Percentiles rank a stretch among this genome's conserved stretches.
Conservation (phyloP, 2,113 vertebrate genomes). For the Pluvialis apricaria region DNA sequence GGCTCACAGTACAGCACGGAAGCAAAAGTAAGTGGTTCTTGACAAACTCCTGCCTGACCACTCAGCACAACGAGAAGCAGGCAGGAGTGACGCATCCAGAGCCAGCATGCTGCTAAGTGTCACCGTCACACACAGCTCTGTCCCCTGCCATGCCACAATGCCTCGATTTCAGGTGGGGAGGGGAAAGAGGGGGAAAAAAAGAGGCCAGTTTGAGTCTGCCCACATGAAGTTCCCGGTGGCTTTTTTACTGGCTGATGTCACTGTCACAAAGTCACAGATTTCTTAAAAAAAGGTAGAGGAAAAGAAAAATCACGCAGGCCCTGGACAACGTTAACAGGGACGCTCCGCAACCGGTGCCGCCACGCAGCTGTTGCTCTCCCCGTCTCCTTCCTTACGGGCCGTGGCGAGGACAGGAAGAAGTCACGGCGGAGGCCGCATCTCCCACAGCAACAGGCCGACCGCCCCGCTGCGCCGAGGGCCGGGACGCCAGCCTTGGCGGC, state of each 20-base stretch:
- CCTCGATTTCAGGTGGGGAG: neutral
- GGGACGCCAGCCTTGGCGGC: neutral
- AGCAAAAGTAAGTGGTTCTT: neutral
- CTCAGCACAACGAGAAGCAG: neutral
- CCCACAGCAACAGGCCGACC: neutral
- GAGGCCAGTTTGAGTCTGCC: neutral
- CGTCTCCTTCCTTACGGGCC: neutral
- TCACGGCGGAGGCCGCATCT: neutral
- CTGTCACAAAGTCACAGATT: neutral
- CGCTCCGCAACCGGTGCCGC: neutral
- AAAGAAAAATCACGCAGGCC: neutral
- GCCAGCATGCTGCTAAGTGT: neutral
- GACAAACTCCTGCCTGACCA: neutral
- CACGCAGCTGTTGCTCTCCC: neutral
- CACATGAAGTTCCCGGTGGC: neutral
- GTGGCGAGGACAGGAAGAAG: neutral
- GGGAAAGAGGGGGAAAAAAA: neutral
- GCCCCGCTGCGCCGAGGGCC: neutral
- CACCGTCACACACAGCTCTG: neutral
- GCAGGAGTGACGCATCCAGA: rapidly evolving
- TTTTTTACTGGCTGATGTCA: neutral
- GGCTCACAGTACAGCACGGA: rapidly evolving
- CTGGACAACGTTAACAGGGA: rapidly evolving
- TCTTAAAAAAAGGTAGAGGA: neutral
- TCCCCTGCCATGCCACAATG: neutral